Evolutionary conservation across 2,888 invertebrate genomes (phyloP).

Genomic region (Pachliopta kotzebuea): DNA sequence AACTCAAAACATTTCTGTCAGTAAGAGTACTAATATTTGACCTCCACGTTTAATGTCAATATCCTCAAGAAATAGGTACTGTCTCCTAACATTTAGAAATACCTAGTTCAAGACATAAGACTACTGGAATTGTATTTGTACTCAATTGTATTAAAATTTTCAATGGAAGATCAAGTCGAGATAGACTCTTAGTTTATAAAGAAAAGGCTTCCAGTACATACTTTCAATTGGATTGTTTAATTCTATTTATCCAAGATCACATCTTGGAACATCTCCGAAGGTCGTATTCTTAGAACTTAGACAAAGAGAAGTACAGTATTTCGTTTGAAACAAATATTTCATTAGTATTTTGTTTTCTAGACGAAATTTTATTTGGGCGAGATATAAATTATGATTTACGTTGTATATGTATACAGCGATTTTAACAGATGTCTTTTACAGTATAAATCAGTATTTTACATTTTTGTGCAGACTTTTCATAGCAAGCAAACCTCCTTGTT

Average conservation of each 20-base stretch:
- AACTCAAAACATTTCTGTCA: too few relatives aligned
- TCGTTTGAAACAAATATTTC: neutral
- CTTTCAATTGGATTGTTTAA: neutral
- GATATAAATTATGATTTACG: neutral
- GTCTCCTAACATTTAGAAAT: too few relatives aligned
- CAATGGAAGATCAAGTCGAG: neutral
- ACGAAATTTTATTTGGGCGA: neutral
- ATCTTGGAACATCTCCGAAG: neutral
- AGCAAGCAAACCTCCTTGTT: too few relatives aligned
- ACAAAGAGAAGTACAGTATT: neutral
- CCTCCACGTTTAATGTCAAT: too few relatives aligned
- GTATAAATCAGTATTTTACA: neutral
- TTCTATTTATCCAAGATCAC: neutral
- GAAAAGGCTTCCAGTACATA: neutral
- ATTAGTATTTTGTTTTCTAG: neutral
- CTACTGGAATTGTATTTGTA: neutral
- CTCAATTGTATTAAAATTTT: neutral
- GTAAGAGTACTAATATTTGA: too few relatives aligned
- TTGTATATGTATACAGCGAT: neutral
- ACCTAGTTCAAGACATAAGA: too few relatives aligned
- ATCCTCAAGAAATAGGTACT: too few relatives aligned
- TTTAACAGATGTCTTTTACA: neutral
- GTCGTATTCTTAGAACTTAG: neutral
- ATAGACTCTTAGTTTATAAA: neutral
- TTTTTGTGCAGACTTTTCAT: neutral